A percentile compares a stretch with the other conserved stretches of the same genome.
Conservation (phyloP, 2,113 vertebrate genomes). For the Halcyon malimbica region DNA sequence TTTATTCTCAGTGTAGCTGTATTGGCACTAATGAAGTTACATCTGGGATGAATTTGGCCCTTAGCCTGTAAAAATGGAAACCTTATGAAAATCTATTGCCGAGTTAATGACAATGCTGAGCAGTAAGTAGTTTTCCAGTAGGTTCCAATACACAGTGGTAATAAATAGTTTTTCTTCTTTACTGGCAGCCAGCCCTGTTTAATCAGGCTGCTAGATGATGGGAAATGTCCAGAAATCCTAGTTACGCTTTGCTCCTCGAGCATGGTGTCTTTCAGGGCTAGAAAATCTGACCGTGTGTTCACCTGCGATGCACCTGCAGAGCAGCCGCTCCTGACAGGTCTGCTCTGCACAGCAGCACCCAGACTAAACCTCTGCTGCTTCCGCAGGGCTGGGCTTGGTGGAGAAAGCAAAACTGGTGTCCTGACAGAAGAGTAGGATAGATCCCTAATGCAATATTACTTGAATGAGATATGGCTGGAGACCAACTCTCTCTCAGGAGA, state of each 20-base stretch:
- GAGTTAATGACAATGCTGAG: conserved; percentile 20
- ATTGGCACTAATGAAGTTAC: background rate
- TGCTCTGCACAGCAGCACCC: background rate
- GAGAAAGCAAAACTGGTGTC: background rate
- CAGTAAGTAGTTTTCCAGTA: conserved; percentile 42
- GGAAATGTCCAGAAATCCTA: background rate
- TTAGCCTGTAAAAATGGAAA: background rate
- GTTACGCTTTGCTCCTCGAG: background rate
- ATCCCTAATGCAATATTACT: background rate
- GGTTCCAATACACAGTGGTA: conserved; percentile 8
- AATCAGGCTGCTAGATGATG: background rate
- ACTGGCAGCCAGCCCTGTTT: background rate
- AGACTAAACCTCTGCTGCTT: background rate
- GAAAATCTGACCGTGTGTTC: background rate
- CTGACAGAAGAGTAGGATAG: background rate
- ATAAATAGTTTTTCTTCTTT: conserved; percentile 29
- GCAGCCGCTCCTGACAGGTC: background rate
- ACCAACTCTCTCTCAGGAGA: background rate
- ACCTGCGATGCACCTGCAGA: background rate
- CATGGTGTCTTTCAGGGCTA: background rate
- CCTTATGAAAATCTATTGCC: background rate
- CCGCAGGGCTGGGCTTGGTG: background rate
- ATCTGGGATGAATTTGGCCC: conserved; percentile 25
- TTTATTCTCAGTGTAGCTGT: background rate
- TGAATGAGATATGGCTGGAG: background rate